phyloP scores from a whole-genome alignment of 2,888 invertebrate species.

The Meteorus colon region DNA sequence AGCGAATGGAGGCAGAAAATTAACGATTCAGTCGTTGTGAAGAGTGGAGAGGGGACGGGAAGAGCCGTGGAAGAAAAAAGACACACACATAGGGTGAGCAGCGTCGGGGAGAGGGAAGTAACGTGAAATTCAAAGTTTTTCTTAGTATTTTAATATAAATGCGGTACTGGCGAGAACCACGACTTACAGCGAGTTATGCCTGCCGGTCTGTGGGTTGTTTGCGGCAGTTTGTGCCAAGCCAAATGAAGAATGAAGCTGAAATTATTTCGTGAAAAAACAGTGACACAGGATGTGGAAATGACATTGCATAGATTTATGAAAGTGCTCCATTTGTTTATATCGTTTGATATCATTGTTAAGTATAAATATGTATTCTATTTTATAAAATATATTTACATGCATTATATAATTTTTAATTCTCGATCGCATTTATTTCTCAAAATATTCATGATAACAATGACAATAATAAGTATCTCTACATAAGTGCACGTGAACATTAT shows the following conservation, averaged over 20 bases:
- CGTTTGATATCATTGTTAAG: neutral
- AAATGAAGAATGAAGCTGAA: constrained; percentile 74
- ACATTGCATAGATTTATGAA: constrained; percentile 71
- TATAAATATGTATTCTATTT: neutral
- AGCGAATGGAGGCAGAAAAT: constrained; percentile 74
- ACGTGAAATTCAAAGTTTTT: constrained; percentile 68
- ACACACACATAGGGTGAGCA: constrained; percentile 32
- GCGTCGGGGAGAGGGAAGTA: constrained; percentile 44
- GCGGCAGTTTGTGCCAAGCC: constrained; percentile 74
- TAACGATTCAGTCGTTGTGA: constrained; percentile 68
- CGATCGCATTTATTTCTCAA: neutral
- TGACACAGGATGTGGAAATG: constrained; percentile 74
- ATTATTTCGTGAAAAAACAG: constrained; percentile 73
- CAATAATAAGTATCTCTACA: neutral
- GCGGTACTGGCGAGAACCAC: constrained; percentile 64
- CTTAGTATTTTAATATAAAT: constrained; percentile 74
- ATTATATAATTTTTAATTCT: no score
- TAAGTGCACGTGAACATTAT: neutral
- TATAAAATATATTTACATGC: no score
- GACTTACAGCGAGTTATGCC: constrained; percentile 57
- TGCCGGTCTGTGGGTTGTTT: constrained; percentile 67
- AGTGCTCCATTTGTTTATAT: neutral
- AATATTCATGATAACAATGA: neutral
- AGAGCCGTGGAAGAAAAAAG: constrained; percentile 44
- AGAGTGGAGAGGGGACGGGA: constrained; percentile 47